Evolutionary conservation across 2,888 invertebrate species (phyloP), one percentile per base, ranked within the genome.

Genomic region (Yponomeuta cagnagella): DNA sequence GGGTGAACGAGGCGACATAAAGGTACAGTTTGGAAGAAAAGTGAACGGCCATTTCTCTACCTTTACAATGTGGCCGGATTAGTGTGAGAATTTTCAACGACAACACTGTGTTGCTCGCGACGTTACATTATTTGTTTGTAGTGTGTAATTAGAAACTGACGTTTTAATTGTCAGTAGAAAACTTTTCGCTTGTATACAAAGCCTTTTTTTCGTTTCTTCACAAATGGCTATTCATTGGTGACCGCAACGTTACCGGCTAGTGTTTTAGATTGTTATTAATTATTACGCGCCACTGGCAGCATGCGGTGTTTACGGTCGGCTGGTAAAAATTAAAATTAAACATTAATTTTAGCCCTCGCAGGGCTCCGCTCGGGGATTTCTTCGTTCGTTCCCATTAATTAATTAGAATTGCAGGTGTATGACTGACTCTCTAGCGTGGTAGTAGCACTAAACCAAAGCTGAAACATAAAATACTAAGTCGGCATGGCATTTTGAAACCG

Each of bases 291-390:
- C 77, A 79, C 80, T 81, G 80, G 78, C 78, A 83, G 84, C 82
- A 81, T 82, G 85, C 81, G 81, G 82, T 75, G 76, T 79, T 78
- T 77, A 74, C 74, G 73, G 74, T 75, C 23, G 77, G 78, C 77
- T 82, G 81, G 85, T 8, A 81, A 86, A 90, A 89, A 90, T 90
- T 85, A 87, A 88, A 90, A 89, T 85, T 84, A 88, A 77, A 87
- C 86, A 87, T 90, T 87, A 86, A 87, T 90, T 89, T 85, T 79
- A 83, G 81, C 87, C 87, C 85, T 84, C 75, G 72, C 70, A 74
- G 74, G 73, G 76, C 77, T 78, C 76, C 79, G 83, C 81, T 78
- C 78, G 81, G 76, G 75, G 77, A 79, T 3, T 15, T 58, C 12
- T 12, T 58, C 8, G 6, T 58, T 15, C 52, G 52, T 15, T 78